A percentile compares a stretch with the other conserved stretches of the same genome.
phyloP scores from a whole-genome alignment of 92 coral and sea anemone genomes.

The Zoanthus sociatus region DNA sequence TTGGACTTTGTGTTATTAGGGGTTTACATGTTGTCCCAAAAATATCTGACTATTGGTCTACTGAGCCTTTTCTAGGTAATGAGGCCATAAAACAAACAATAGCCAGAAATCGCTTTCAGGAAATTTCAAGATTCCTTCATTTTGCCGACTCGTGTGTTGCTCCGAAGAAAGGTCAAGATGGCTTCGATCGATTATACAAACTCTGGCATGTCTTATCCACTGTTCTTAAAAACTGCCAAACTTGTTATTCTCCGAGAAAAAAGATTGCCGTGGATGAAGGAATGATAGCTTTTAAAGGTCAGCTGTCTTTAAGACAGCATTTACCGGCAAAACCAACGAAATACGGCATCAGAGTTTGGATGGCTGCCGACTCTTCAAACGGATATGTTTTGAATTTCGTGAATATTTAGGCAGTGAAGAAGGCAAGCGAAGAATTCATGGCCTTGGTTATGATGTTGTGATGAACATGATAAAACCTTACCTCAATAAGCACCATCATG shows the following conservation, averaged over 20 bases:
- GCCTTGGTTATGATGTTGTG: conserved; percentile 70
- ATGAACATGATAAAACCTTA: conserved; percentile 46
- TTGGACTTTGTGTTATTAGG: conserved; percentile 47
- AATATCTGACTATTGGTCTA: conserved; percentile 59
- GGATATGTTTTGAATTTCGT: conserved; percentile 67
- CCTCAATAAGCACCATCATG: no score
- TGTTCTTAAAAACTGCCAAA: conserved; percentile 40
- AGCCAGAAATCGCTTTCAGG: conserved; percentile 65
- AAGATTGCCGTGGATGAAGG: conserved; percentile 74
- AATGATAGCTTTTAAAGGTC: conserved; percentile 66
- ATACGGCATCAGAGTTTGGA: conserved; percentile 78
- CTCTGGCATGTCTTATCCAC: conserved; percentile 46
- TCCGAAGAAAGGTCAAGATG: conserved; percentile 45
- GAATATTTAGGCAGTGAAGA: conserved; percentile 72
- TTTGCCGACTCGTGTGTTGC: conserved; percentile 58
- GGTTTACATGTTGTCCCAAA: conserved; percentile 32
- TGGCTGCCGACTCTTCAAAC: conserved; percentile 70
- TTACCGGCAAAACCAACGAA: conserved; percentile 75
- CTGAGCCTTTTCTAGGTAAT: conserved; percentile 57
- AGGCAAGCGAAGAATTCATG: conserved; percentile 40
- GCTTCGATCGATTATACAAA: background rate
- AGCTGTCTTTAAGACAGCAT: conserved; percentile 68
- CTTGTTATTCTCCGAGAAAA: conserved; percentile 57
- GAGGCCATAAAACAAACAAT: conserved; percentile 58
- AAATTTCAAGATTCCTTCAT: conserved; percentile 54